Conservation (phyloP, 1,140 invertebrate species). For the Brachionus sp. region DNA sequence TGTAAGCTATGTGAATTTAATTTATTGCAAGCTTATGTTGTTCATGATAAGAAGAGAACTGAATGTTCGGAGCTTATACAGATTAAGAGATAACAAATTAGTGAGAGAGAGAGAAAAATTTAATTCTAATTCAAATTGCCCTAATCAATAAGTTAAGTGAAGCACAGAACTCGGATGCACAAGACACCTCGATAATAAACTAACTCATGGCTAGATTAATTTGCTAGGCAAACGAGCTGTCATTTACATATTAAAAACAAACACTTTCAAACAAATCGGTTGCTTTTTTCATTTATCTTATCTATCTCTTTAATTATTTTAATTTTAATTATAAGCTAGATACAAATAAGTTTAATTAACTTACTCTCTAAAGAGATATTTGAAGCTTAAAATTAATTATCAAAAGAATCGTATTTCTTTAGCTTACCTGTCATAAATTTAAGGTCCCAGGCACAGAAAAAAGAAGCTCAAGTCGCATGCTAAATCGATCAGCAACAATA, state of each 20-base stretch:
- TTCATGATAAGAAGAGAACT: not conserved
- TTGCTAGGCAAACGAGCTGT: constrained; percentile 14
- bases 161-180: not conserved
- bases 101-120: not conserved
- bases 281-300: not conserved
- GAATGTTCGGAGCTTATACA: not conserved
- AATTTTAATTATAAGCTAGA: not conserved
- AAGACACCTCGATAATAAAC: not conserved
- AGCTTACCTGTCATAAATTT: not conserved
- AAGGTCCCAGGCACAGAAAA: constrained; percentile 38
- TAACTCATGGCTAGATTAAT: constrained; percentile 27
- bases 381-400: not conserved
- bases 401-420: not conserved
- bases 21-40: constrained; percentile 27
- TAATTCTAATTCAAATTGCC: no score
- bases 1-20: constrained; percentile 18
- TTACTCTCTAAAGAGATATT: not conserved
- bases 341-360: constrained; percentile 28
- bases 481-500: not conserved
- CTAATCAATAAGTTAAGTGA: not conserved
- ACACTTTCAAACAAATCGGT: not conserved
- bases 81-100: not conserved
- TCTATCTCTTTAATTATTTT: constrained; percentile 2
- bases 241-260: not conserved
- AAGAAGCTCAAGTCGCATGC: not conserved